Evolutionary conservation across 2,797 vertebrate genomes (phyloP).

Genomic region (Gallinago solitaria): DNA sequence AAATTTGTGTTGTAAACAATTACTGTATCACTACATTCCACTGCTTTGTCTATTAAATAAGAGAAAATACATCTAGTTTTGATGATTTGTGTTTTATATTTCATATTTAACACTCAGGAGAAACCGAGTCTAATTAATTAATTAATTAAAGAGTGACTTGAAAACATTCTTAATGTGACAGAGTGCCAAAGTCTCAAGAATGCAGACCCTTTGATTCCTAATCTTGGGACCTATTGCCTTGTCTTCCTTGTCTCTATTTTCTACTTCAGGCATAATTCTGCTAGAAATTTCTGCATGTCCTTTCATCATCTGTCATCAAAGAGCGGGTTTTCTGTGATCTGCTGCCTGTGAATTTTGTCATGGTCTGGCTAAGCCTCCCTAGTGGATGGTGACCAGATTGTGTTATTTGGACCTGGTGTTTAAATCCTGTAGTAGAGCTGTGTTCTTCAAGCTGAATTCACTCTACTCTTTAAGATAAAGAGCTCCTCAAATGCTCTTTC

Average conservation of each 20-base stretch:
- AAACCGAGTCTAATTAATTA: background rate
- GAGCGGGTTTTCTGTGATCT: constrained; percentile 25
- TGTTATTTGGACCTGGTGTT: background rate
- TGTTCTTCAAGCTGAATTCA: background rate
- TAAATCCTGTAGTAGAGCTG: background rate
- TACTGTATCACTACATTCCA: background rate
- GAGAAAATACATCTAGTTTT: background rate
- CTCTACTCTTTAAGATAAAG: background rate
- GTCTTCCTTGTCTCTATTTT: constrained; percentile 1
- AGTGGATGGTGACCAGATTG: background rate
- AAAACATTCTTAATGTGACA: background rate
- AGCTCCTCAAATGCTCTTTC: background rate
- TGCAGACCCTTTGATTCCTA: background rate
- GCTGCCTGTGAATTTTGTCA: constrained; percentile 30
- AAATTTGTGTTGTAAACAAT: background rate
- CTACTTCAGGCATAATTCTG: background rate
- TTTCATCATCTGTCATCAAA: constrained; percentile 57
- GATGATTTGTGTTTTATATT: background rate
- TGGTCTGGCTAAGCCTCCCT: background rate
- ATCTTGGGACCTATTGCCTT: background rate
- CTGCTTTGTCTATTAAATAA: background rate
- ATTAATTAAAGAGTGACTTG: background rate
- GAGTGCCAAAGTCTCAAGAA: background rate
- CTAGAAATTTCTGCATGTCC: background rate
- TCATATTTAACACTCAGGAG: background rate